phyloP scores from a whole-genome alignment of 2,797 vertebrate species.

The Triplophysa yarkandensis region DNA sequence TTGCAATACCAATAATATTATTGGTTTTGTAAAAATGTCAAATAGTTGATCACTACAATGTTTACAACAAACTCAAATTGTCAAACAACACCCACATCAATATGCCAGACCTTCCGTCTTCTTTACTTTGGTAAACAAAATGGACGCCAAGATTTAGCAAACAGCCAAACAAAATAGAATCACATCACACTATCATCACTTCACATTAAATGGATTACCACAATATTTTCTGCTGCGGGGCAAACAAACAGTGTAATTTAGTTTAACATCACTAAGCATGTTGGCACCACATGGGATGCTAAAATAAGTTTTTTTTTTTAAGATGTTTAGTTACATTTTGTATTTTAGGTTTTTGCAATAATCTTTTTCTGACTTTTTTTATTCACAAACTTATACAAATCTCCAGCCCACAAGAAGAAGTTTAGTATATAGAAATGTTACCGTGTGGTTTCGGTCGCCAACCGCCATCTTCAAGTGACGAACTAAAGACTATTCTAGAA shows the following conservation, averaged over 20 bases:
- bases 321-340: not conserved
- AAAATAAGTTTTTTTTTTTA: not conserved
- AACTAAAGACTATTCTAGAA: not conserved
- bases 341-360: not conserved
- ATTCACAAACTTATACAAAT: not conserved
- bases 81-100: too few species aligned
- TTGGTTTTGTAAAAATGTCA: too few species aligned
- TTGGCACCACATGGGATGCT: not conserved
- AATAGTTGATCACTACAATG: too few species aligned
- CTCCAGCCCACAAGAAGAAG: too few species aligned
- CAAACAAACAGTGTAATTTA: not conserved
- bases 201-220: not conserved
- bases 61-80: too few species aligned
- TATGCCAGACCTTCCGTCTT: too few species aligned
- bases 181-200: not conserved
- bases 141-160: not conserved
- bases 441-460: not conserved
- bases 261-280: not conserved
- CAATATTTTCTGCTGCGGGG: too few species aligned
- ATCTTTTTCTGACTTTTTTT: not conserved
- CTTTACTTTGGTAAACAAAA: not conserved
- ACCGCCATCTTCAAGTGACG: not conserved
- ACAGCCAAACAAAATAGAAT: not conserved
- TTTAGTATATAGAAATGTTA: not conserved
- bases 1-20: too few species aligned